phyloP scores from a whole-genome alignment of 53 echinoderm and acorn worm genomes.

The Arbacia lixula region DNA sequence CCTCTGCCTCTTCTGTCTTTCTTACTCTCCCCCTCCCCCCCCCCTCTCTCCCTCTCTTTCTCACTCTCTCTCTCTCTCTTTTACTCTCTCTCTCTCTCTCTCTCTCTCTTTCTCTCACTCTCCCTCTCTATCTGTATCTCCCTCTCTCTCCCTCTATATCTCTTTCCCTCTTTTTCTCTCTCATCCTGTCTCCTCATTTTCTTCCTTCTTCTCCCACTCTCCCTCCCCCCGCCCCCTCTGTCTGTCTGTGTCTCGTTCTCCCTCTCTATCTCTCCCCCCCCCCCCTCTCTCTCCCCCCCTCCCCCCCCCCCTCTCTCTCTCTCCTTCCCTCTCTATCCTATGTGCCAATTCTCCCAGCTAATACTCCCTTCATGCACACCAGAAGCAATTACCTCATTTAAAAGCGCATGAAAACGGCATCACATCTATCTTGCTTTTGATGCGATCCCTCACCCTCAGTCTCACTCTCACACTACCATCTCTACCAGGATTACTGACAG shows the following conservation, averaged over 20 bases:
- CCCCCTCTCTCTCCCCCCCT: neutral
- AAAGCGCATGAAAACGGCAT: neutral
- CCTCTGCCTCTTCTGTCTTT: neutral
- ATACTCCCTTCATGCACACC: neutral
- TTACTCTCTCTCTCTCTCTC: neutral
- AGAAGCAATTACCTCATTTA: neutral
- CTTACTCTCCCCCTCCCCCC: neutral
- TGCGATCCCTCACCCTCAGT: neutral
- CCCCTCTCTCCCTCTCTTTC: neutral
- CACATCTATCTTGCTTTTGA: constrained; percentile 24
- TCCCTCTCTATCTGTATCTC: too few species aligned
- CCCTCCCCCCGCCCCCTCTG: neutral
- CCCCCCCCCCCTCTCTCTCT: neutral
- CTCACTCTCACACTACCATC: neutral
- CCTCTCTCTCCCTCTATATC: too few species aligned
- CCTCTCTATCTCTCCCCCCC: constrained; percentile 5
- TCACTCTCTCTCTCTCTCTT: neutral
- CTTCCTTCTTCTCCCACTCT: too few species aligned
- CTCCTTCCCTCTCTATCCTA: constrained; percentile 3
- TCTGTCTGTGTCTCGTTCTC: neutral
- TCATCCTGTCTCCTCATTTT: neutral
- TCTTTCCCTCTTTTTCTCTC: too few species aligned
- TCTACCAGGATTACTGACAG: constrained; percentile 19
- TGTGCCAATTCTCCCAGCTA: neutral
- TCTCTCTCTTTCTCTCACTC: neutral